These are phyloP conservation scores for Lagodon rhomboides DNA, from an alignment of 2,797 vertebrate genomes.

Conservation along the genomic window DNA sequence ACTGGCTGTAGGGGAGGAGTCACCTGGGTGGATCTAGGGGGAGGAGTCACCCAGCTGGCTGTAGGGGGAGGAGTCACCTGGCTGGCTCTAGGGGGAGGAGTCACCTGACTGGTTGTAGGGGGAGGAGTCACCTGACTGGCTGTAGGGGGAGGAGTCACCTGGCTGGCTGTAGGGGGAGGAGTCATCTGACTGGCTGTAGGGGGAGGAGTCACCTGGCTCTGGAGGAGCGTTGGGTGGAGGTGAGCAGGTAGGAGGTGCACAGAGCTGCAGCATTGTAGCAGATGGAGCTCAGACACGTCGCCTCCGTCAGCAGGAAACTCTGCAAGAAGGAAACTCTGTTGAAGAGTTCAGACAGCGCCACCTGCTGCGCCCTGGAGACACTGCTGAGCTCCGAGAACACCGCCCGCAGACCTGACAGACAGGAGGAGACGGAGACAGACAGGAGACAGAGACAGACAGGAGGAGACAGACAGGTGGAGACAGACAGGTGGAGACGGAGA, in stretches of 20 bases:
- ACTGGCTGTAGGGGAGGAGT: no score
- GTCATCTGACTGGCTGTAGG: not conserved
- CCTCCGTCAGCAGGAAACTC: slow-evolving; percentile 87
- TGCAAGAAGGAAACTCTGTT: slow-evolving; percentile 87
- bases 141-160: not conserved
- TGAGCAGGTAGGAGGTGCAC: slow-evolving; percentile 81
- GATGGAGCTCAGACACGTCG: slow-evolving; percentile 85
- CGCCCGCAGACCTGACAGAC: slow-evolving; percentile 78
- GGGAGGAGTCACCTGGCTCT: slow-evolving; percentile 81
- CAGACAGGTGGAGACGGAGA: not conserved
- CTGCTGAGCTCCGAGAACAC: slow-evolving; percentile 85
- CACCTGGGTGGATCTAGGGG: no score
- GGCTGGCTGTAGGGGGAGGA: no score
- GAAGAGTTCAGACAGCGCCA: slow-evolving; percentile 87
- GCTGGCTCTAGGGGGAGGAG: no score
- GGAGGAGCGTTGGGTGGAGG: slow-evolving; percentile 83
- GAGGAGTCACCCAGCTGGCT: no score
- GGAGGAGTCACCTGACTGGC: no score
- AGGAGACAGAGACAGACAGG: no score
- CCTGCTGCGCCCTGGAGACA: slow-evolving; percentile 84
- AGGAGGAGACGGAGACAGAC: not conserved
- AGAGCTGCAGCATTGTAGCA: slow-evolving; percentile 86
- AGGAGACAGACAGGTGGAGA: no score
- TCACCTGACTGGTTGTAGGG: no score
- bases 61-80: no score